A percentile compares a stretch with the other conserved stretches of the same genome.
These are phyloP conservation scores for Ariolimax columbianus DNA, from an alignment of 2,888 invertebrate genomes.

Conservation along the genomic window DNA sequence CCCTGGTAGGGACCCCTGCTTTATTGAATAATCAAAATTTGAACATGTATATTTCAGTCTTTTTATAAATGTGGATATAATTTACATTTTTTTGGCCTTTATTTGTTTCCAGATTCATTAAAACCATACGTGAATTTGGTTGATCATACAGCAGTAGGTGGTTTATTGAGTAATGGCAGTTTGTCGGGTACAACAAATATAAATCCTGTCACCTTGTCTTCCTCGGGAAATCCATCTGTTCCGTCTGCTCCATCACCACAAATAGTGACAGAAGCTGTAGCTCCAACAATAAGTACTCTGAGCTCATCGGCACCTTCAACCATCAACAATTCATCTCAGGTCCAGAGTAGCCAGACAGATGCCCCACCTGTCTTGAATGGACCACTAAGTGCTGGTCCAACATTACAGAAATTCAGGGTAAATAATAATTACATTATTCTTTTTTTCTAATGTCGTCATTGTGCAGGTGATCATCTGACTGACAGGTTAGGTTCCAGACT, in stretches of 20 bases:
- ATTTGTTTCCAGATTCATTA: slow-evolving; percentile 65
- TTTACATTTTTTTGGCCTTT: background rate
- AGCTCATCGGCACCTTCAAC: slow-evolving; percentile 62
- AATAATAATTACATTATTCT: too few relatives aligned
- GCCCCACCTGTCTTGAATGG: slow-evolving; percentile 80
- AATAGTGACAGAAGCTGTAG: slow-evolving; percentile 54
- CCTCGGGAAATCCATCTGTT: slow-evolving; percentile 78
- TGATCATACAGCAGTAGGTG: slow-evolving; percentile 68
- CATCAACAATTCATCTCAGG: slow-evolving; percentile 54
- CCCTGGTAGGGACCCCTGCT: too few relatives aligned
- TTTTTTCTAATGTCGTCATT: too few relatives aligned
- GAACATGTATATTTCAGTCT: too few relatives aligned
- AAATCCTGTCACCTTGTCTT: slow-evolving; percentile 71
- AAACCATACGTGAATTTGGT: slow-evolving; percentile 73
- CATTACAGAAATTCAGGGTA: slow-evolving; percentile 35
- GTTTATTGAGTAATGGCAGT: slow-evolving; percentile 77
- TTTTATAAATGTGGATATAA: too few relatives aligned
- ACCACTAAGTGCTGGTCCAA: slow-evolving; percentile 76
- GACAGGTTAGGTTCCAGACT: too few relatives aligned
- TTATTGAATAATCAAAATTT: too few relatives aligned
- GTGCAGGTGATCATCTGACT: too few relatives aligned
- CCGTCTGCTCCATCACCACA: slow-evolving; percentile 82
- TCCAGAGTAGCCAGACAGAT: slow-evolving; percentile 60
- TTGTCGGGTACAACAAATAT: slow-evolving; percentile 59
- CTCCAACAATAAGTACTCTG: slow-evolving; percentile 59